phyloP scores from a whole-genome alignment of 2,797 vertebrate genomes.

The Eremophila alpestris region DNA sequence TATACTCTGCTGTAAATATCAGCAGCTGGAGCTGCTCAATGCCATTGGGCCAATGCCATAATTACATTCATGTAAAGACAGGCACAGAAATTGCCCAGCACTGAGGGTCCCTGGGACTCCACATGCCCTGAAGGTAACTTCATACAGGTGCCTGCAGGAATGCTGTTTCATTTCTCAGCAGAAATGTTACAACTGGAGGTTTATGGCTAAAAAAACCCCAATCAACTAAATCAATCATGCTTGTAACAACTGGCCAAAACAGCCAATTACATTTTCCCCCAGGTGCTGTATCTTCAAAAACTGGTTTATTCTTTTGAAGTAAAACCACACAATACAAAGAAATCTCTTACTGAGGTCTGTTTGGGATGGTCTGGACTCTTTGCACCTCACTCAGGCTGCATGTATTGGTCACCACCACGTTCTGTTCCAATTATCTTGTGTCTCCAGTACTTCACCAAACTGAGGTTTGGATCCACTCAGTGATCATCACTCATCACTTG shows the following conservation, averaged over 20 bases:
- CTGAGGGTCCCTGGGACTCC: neutral
- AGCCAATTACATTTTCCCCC: neutral
- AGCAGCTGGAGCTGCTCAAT: neutral
- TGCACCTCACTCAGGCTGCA: neutral
- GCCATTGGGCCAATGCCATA: neutral
- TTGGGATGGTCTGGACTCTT: neutral
- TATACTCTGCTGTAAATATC: neutral
- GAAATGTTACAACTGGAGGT: neutral
- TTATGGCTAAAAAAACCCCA: neutral
- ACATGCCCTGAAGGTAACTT: neutral
- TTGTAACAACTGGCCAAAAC: neutral
- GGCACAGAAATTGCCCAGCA: neutral
- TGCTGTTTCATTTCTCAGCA: neutral
- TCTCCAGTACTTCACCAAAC: neutral
- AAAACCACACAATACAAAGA: neutral
- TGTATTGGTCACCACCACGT: neutral
- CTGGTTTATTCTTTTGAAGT: neutral
- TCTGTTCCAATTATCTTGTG: neutral
- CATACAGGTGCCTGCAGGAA: neutral
- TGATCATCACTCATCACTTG: neutral
- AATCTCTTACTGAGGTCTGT: neutral
- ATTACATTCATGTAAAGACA: neutral
- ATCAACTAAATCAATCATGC: neutral
- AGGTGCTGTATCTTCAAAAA: neutral
- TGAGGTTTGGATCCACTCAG: neutral